Percentiles rank a stretch among this genome's conserved stretches.
These are phyloP conservation scores for Spinibarbus caldwelli DNA, from an alignment of 2,797 vertebrate species.

Conservation along the genomic window DNA sequence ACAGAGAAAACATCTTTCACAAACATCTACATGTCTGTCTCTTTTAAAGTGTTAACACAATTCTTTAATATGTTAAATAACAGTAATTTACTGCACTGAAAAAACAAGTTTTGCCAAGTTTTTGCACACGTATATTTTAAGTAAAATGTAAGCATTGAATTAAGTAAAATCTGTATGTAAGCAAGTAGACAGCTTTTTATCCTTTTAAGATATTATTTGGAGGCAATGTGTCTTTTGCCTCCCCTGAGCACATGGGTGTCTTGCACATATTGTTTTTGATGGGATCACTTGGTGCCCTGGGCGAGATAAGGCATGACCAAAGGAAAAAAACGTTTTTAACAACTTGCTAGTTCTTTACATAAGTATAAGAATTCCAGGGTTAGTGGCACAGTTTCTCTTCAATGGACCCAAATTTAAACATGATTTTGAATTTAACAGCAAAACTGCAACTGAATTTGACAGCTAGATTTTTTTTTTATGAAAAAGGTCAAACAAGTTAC, in stretches of 20 bases:
- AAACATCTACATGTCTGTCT: too few species aligned
- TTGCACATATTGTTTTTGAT: conserved; percentile 14
- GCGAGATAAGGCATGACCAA: conserved; percentile 1
- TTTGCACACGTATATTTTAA: too few species aligned
- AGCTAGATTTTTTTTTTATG: not conserved
- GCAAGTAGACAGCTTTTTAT: too few species aligned
- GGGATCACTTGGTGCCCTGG: not conserved
- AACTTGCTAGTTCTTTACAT: not conserved
- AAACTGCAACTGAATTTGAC: not conserved
- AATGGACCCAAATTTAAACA: not conserved
- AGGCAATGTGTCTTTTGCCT: not conserved
- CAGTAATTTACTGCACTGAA: too few species aligned
- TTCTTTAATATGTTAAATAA: too few species aligned
- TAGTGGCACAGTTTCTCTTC: not conserved
- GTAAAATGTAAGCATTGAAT: too few species aligned
- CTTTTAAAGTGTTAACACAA: too few species aligned
- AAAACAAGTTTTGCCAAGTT: too few species aligned
- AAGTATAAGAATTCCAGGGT: not conserved
- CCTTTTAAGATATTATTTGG: too few species aligned
- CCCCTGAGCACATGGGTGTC: not conserved
- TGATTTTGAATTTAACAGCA: not conserved
- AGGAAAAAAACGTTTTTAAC: not conserved
- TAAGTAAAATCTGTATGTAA: too few species aligned
- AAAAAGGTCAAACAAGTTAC: not conserved
- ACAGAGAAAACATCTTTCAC: too few species aligned